A percentile compares a stretch with the other conserved stretches of the same genome.
These are phyloP conservation scores for Falco peregrinus DNA, from an alignment of 2,797 vertebrate genomes.

Conservation along the genomic window DNA sequence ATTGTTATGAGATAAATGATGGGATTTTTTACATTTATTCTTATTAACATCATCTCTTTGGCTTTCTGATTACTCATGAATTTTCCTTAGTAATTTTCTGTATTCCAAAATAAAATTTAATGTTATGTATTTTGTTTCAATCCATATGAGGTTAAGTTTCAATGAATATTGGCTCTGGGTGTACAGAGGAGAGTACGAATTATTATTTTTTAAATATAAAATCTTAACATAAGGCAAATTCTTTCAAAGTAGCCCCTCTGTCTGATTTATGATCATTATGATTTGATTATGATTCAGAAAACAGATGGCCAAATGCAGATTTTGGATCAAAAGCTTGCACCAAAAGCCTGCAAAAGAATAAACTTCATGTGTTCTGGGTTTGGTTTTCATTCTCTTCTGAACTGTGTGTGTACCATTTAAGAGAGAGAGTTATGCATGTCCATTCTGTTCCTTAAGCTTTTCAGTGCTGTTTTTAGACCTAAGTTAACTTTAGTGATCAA, in stretches of 20 bases:
- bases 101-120: background rate
- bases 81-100: background rate
- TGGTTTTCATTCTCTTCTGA: background rate
- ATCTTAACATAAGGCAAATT: background rate
- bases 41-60: background rate
- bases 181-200: background rate
- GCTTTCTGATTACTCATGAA: conserved; percentile 30
- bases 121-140: background rate
- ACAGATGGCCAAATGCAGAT: background rate
- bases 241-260: background rate
- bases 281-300: background rate
- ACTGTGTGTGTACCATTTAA: background rate
- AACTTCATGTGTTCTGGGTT: background rate
- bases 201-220: background rate
- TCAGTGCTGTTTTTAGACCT: background rate
- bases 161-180: background rate
- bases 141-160: background rate
- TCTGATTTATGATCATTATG: background rate
- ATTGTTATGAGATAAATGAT: conserved; percentile 1
- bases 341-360: background rate
- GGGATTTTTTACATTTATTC: conserved; percentile 35
- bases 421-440: background rate
- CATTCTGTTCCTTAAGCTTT: background rate
- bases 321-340: background rate
- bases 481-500: background rate